phyloP scores from a whole-genome alignment of 92 coral and sea anemone species.

The Scolanthus callimorphus region DNA sequence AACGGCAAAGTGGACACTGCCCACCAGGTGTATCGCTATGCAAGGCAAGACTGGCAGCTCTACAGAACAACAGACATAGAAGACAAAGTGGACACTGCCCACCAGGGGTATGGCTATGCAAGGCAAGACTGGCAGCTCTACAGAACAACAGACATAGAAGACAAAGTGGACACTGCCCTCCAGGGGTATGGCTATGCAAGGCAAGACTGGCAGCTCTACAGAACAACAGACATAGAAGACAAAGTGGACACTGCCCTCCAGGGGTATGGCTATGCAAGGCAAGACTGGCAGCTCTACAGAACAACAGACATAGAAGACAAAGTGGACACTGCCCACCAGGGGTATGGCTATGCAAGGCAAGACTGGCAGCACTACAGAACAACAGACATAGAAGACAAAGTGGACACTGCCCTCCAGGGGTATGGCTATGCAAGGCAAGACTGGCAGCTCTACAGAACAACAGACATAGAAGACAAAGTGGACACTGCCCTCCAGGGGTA shows the following conservation, averaged over 20 bases:
- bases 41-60: too few relatives aligned
- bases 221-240: background rate
- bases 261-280: conserved; percentile 3
- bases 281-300: background rate
- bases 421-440: conserved; percentile 9
- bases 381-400: background rate
- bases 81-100: conserved; percentile 32
- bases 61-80: conserved; percentile 1
- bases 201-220: too few relatives aligned
- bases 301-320: background rate
- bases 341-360: background rate
- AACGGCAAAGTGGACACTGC: background rate
- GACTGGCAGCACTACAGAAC: too few relatives aligned
- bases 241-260: background rate
- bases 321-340: conserved; percentile 5
- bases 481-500: conserved; percentile 4
- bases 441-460: too few relatives aligned
- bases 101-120: conserved; percentile 73
- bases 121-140: too few relatives aligned
- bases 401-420: conserved; percentile 7
- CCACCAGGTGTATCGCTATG: conserved; percentile 7
- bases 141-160: conserved; percentile 18
- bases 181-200: conserved; percentile 63
- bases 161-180: conserved; percentile 26
- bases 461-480: background rate